A percentile compares a stretch with the other conserved stretches of the same genome.
phyloP scores from a whole-genome alignment of 1,140 invertebrate genomes.

The Eulimnadia texana region DNA sequence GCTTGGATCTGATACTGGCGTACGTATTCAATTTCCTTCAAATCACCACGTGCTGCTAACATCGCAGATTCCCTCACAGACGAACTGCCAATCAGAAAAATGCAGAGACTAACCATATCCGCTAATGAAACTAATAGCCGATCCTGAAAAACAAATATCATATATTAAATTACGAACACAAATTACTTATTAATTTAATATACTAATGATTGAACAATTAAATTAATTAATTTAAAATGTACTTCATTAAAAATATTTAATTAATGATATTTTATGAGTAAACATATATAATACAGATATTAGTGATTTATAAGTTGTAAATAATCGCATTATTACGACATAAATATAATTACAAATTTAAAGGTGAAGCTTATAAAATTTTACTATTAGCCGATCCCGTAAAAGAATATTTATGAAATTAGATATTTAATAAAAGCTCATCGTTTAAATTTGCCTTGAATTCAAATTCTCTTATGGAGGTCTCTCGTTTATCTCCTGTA shows the following conservation, averaged over 20 bases:
- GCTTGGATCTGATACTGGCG: constrained; percentile 52
- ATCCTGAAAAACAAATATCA: constrained; percentile 33
- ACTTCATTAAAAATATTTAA: no score
- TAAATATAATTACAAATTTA: no score
- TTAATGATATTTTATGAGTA: no score
- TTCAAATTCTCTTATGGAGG: constrained; percentile 41
- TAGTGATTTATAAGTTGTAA: no score
- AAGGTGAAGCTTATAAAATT: no score
- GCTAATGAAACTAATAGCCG: constrained; percentile 65
- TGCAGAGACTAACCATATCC: constrained; percentile 70
- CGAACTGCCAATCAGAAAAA: constrained; percentile 63
- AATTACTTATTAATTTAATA: constrained; percentile 27
- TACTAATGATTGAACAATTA: no score
- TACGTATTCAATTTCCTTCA: constrained; percentile 39
- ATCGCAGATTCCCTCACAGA: constrained; percentile 54
- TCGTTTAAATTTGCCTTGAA: constrained; percentile 36
- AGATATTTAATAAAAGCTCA: no score
- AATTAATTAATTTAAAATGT: no score
- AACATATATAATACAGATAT: no score
- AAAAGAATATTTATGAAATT: no score
- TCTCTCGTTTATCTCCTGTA: constrained; percentile 39
- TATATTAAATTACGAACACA: constrained; percentile 23
- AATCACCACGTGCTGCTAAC: constrained; percentile 41
- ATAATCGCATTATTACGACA: no score
- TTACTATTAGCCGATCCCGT: no score